phyloP scores from a whole-genome alignment of 1,140 invertebrate genomes.

The Lordiphosa stackelbergi region DNA sequence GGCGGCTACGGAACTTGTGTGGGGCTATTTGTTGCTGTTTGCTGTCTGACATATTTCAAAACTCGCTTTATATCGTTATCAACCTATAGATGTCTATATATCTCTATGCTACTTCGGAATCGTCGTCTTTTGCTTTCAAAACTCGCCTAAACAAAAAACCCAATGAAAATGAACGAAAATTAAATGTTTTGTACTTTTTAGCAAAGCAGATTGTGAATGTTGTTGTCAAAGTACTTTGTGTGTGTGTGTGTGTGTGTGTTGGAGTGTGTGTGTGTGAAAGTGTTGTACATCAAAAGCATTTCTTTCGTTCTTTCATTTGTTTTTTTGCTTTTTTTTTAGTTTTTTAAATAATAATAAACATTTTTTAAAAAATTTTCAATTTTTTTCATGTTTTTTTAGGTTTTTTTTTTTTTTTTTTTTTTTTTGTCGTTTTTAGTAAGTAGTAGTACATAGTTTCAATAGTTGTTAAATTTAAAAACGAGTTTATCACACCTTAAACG shows the following conservation, averaged over 20 bases:
- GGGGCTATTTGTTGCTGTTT: conserved; percentile 48
- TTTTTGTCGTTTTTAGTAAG: conserved; percentile 46
- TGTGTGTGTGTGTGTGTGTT: conserved; percentile 21
- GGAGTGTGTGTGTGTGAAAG: conserved; percentile 32
- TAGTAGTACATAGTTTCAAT: conserved; percentile 73
- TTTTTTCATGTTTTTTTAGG: conserved; percentile 27
- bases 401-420: conserved; percentile 22
- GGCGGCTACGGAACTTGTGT: conserved; percentile 19
- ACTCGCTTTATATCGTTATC: conserved; percentile 60
- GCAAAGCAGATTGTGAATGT: conserved; percentile 28
- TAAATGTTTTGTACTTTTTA: too few species aligned
- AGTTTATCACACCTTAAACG: conserved; percentile 76
- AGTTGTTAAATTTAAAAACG: conserved; percentile 74
- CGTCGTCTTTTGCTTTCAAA: conserved; percentile 17
- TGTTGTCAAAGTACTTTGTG: conserved; percentile 19
- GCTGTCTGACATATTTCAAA: background rate
- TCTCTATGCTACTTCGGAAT: conserved; percentile 27
- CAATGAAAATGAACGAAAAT: too few species aligned
- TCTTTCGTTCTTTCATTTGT: background rate
- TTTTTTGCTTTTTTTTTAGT: conserved; percentile 17
- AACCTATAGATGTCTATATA: conserved; percentile 15
- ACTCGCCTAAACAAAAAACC: too few species aligned
- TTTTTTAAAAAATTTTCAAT: conserved; percentile 34
- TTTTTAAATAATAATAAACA: conserved; percentile 46
- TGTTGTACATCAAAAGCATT: conserved; percentile 66